Evolutionary conservation across 2,113 vertebrate species (phyloP), one percentile per base, ranked within the genome.

Genomic region (Cheilinus undulatus): DNA sequence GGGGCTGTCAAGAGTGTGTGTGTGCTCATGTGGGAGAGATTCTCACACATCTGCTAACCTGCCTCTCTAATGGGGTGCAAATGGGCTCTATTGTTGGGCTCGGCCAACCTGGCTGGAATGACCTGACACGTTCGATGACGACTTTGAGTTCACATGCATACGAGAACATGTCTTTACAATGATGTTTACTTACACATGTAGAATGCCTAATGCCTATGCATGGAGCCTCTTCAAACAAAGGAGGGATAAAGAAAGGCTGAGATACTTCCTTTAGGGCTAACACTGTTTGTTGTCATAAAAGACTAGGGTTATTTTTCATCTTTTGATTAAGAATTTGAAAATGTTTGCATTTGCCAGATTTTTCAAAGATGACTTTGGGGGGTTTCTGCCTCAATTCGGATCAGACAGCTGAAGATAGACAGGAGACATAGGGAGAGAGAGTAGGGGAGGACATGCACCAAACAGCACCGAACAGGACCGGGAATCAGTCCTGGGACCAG

Each of bases 41-140:
- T 88, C 86, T 75, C 89, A 88, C 83, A 90, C 87, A 92, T 91
- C 90, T 90, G 89, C 63, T 77, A 88, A 83, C 87, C 78, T 80
- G 84, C 64, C 51, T 78, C 68, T 70, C 59, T 86, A 84, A 91
- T 80, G 72, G 74, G 76, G 56, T 88, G 84, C 68, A 88, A 92
- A 89, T 75, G 76, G 80, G 36, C 50, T 71, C 71, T 54, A 73
- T 80, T 88, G 85, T 82, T 9, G 0, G 9, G 52, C 66, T 46
- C 30, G 4, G 61, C 60, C 27, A 62, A 80, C 63, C 83, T 49
- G 52, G 57, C 62, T 26, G n/a, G 69, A 80, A 78, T 23, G 76
- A 86, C 78, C 68, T 4, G 68, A 73, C 80, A 81, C 40, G 11
- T 77, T 49, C 49, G 2, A 34, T 45, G 76, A 51, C 34, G 34